Conservation (phyloP, 2,888 invertebrate species). For the Phanerotoma sp. region DNA sequence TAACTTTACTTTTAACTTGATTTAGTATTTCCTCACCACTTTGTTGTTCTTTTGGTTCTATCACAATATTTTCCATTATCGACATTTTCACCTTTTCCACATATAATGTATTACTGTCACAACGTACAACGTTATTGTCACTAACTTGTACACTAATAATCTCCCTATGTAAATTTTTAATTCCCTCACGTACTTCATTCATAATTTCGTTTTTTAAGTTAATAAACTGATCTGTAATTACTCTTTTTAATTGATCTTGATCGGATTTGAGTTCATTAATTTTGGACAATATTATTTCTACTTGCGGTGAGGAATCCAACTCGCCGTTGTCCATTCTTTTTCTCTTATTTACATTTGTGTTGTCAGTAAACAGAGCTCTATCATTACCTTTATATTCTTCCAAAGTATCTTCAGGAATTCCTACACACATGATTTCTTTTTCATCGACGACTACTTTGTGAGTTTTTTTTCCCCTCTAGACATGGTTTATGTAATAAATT, state of each 20-base stretch:
- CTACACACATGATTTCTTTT: neutral
- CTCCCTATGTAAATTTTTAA: neutral
- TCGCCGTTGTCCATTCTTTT: neutral
- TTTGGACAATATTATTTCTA: neutral
- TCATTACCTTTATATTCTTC: neutral
- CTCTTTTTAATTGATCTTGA: neutral
- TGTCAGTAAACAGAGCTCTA: neutral
- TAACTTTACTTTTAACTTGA: neutral
- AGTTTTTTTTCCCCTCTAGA: neutral
- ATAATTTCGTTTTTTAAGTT: neutral
- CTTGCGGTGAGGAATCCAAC: neutral
- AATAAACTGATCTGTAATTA: neutral
- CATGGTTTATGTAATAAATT: neutral
- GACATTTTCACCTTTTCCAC: neutral
- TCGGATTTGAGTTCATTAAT: neutral
- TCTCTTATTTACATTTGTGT: neutral
- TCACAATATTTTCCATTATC: neutral
- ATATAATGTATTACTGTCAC: slow-evolving; percentile 10
- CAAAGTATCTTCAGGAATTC: neutral
- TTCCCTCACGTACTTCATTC: neutral
- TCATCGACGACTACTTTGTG: neutral
- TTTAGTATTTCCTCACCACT: neutral
- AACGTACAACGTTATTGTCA: neutral
- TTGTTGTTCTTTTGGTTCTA: neutral
- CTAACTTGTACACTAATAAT: neutral